phyloP scores from a whole-genome alignment of 2,888 invertebrate species.

The Leptinotarsa tumamoca region DNA sequence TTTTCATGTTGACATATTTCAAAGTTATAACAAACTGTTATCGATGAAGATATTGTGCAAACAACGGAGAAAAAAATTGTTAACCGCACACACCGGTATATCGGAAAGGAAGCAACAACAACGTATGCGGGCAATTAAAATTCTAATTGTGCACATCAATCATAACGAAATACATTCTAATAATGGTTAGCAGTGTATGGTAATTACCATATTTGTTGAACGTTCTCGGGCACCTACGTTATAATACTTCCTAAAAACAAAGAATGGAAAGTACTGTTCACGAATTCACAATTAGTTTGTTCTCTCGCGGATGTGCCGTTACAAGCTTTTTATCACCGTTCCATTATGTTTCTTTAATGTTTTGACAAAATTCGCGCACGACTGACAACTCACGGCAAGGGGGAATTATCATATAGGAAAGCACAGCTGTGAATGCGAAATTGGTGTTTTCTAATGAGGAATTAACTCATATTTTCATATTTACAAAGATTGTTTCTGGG shows the following conservation, averaged over 20 bases:
- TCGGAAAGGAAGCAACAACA: constrained; percentile 1
- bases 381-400: not conserved
- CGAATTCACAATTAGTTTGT: constrained; percentile 44
- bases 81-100: constrained; percentile 5
- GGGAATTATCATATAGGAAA: no score
- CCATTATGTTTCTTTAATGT: not conserved
- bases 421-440: no score
- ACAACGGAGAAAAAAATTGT: not conserved
- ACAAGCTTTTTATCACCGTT: not conserved
- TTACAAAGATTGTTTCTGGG: no score
- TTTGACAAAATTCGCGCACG: not conserved
- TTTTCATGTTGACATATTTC: no score
- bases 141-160: constrained; percentile 40
- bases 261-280: constrained; percentile 38
- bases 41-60: no score
- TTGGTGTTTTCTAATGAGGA: no score
- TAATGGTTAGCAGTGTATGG: constrained; percentile 40
- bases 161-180: constrained; percentile 44
- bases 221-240: constrained; percentile 27
- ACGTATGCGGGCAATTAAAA: constrained; percentile 26
- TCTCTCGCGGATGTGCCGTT: constrained; percentile 6
- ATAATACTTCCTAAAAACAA: constrained; percentile 38
- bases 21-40: no score
- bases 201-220: constrained; percentile 44
- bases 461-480: no score